Conservation (phyloP, 2,888 invertebrate genomes). For the Aethes cnicana region DNA sequence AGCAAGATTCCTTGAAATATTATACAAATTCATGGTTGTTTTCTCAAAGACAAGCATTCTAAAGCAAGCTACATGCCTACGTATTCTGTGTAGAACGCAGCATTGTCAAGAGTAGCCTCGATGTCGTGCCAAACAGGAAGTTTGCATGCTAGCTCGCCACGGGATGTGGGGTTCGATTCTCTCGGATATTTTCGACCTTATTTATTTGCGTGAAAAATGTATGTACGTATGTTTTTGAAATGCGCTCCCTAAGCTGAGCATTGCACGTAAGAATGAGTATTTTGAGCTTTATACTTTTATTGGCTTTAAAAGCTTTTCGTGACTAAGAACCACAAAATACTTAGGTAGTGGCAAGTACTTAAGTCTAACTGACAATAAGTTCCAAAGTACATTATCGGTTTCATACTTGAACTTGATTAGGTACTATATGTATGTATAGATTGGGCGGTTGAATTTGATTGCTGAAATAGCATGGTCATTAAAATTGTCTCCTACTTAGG, state of each 20-base stretch:
- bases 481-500: too few relatives aligned
- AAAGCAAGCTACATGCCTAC: constrained; percentile 38
- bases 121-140: constrained; percentile 81
- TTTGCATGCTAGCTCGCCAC: constrained; percentile 64
- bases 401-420: too few relatives aligned
- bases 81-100: constrained; percentile 45
- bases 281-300: too few relatives aligned
- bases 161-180: constrained; percentile 74
- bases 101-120: constrained; percentile 68
- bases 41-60: constrained; percentile 22
- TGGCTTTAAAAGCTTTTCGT: too few relatives aligned
- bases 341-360: too few relatives aligned
- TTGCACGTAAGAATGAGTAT: too few relatives aligned
- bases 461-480: too few relatives aligned
- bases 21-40: constrained; percentile 4
- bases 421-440: too few relatives aligned
- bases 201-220: constrained; percentile 41
- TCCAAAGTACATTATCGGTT: too few relatives aligned
- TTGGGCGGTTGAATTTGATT: too few relatives aligned
- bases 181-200: constrained; percentile 59
- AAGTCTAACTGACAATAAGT: too few relatives aligned
- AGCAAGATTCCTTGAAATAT: constrained; percentile 3
- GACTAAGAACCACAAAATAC: too few relatives aligned
- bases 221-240: constrained; percentile 21
- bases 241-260: constrained; percentile 18